A percentile compares a stretch with the other conserved stretches of the same genome.
phyloP scores from a whole-genome alignment of 2,113 vertebrate species.

The Triplophysa siluroides region DNA sequence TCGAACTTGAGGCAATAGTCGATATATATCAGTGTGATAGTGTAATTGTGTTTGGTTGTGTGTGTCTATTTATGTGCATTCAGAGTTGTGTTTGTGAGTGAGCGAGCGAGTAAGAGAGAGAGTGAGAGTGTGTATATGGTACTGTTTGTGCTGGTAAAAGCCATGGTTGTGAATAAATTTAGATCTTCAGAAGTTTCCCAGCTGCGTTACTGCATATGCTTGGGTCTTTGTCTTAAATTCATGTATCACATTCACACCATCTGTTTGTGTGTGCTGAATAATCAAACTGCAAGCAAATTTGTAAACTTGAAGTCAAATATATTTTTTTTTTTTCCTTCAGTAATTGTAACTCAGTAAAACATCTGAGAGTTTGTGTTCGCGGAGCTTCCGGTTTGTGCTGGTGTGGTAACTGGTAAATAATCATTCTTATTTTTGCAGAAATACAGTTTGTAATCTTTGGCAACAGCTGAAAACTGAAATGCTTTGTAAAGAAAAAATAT shows the following conservation, averaged over 20 bases:
- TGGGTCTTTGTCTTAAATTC: constrained; percentile 8
- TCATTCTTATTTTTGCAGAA: too few relatives aligned
- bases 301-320: neutral
- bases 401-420: neutral
- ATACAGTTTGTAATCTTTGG: too few relatives aligned
- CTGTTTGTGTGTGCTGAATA: constrained; percentile 6
- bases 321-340: neutral
- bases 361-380: neutral
- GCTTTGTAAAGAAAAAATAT: too few relatives aligned
- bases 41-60: constrained; percentile 25
- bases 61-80: neutral
- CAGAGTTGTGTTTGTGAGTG: neutral
- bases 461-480: too few relatives aligned
- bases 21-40: constrained; percentile 10
- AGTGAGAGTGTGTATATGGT: neutral
- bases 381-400: neutral
- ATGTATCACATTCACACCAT: constrained; percentile 21
- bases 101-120: neutral
- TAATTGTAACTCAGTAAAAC: neutral
- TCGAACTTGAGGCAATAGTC: constrained; percentile 3
- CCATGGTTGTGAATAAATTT: constrained; percentile 14
- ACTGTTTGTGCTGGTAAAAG: constrained; percentile 27
- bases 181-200: constrained; percentile 8
- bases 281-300: neutral
- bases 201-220: neutral